Base-by-base conservation (phyloP, 2,888 invertebrate genomes). In the Stenurella melanura region DNA sequence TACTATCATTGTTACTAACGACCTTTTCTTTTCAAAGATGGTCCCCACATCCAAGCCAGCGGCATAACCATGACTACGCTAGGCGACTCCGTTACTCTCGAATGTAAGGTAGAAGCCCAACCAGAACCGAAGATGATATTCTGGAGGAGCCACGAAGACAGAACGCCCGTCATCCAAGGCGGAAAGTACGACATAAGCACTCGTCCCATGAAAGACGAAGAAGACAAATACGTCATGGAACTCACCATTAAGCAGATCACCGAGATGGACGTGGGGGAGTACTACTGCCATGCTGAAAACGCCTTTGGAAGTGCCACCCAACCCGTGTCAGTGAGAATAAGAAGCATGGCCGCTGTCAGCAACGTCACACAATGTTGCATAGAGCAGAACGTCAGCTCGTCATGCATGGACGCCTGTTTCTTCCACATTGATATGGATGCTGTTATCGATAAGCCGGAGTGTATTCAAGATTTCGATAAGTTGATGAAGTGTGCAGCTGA, bases 401-500 rank as follows among this genome's bases (percentile, higher is more conserved):
- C 92, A 0, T 97, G 97, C 86, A 93, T 95, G 89, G 94, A 95
- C 85, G 96, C 96, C 18, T 97, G 97, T 90, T 93, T 94, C 75
- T 95, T 95, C 90, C 95, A 95, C 86, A 90, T 96, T 71, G 96
- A 96, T 86, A 95, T 96, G 88, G 96, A 96, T 87, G 93, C 94
- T 68, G 94, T 96, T 63, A 94, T 95, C 88, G 94, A 95, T 89
- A 92, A 93, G 61, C 94, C 95, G 0, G 94, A 95, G 86, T 96
- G 96, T 87, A 93, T 96, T 86, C 92, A 93, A 77, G 96, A 96
- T 89, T 95, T 96, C 86, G 94, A 96, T 87, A 96, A 96, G 86
- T 90, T 96, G 69, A 96, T 96, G 95, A 94, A 93, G 86, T 96
- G 96, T 86, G 96, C 96, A 0, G 95, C 96, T 0, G 94, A 94